These are phyloP conservation scores for Peucedramus taeniatus DNA, from an alignment of 2,113 vertebrate species.

Conservation along the genomic window DNA sequence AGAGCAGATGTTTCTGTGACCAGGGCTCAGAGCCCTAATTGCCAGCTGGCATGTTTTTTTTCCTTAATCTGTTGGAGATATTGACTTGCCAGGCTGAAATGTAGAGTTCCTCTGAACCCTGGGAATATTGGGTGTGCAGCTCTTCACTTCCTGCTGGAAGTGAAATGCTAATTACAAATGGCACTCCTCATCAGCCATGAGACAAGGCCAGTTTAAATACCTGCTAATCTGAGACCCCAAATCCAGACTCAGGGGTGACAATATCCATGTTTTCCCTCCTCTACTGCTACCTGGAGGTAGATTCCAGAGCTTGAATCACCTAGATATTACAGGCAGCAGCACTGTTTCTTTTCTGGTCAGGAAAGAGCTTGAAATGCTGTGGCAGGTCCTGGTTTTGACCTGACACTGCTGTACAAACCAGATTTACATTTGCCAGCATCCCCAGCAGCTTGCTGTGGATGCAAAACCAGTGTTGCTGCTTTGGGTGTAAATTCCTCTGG, in stretches of 20 bases:
- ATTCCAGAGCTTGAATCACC: background rate
- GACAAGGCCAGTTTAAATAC: background rate
- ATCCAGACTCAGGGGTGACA: background rate
- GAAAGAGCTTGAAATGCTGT: background rate
- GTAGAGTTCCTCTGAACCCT: background rate
- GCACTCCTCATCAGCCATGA: background rate
- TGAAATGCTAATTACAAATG: background rate
- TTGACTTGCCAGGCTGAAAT: background rate
- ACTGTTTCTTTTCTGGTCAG: background rate
- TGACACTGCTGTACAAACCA: background rate
- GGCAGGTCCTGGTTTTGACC: background rate
- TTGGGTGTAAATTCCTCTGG: background rate
- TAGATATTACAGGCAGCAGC: background rate
- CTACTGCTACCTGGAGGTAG: background rate
- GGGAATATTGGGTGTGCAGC: background rate
- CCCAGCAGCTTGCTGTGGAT: background rate
- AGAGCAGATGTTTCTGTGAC: conserved; percentile 28
- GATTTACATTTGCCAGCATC: background rate
- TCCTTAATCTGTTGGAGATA: conserved; percentile 10
- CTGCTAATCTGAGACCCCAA: background rate
- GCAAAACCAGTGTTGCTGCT: background rate
- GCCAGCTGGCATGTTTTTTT: background rate
- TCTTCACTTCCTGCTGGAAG: background rate
- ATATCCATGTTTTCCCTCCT: background rate
- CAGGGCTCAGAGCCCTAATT: background rate